phyloP scores from a whole-genome alignment of 2,113 vertebrate species.

The Psammodynastes pulverulentus region DNA sequence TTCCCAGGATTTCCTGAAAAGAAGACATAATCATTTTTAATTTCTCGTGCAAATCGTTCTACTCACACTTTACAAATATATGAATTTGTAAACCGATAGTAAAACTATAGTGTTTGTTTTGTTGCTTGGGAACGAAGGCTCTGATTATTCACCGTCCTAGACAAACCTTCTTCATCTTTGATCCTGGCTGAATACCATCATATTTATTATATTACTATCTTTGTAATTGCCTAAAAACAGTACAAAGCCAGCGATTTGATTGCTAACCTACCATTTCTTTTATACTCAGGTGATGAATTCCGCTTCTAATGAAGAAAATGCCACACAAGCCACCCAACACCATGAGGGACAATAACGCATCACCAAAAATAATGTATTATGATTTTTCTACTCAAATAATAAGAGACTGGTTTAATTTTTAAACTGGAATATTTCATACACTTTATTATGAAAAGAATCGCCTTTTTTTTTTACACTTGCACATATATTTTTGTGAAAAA shows the following conservation, averaged over 20 bases:
- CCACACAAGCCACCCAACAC: background rate
- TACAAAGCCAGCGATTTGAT: background rate
- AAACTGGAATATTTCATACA: constrained; percentile 25
- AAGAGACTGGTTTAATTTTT: constrained; percentile 27
- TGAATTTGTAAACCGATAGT: background rate
- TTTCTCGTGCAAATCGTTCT: background rate
- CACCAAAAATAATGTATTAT: constrained; percentile 14
- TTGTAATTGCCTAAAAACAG: background rate
- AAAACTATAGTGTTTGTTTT: background rate
- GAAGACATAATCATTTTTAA: background rate
- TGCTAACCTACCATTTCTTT: background rate
- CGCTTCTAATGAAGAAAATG: constrained; percentile 4
- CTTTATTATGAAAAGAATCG: constrained; percentile 4
- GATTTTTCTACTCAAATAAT: constrained; percentile 19
- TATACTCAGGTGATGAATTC: constrained; percentile 19
- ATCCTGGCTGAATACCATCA: background rate
- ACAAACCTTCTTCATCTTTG: background rate
- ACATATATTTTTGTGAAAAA: constrained; percentile 30
- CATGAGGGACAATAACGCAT: background rate
- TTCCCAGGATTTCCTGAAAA: background rate
- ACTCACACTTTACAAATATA: background rate
- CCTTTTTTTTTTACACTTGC: constrained; percentile 21
- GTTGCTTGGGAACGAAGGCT: background rate
- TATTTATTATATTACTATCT: background rate
- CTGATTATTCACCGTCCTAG: no score